Base-by-base conservation (phyloP, 1,140 invertebrate species). In the Zaprionus inermis region DNA sequence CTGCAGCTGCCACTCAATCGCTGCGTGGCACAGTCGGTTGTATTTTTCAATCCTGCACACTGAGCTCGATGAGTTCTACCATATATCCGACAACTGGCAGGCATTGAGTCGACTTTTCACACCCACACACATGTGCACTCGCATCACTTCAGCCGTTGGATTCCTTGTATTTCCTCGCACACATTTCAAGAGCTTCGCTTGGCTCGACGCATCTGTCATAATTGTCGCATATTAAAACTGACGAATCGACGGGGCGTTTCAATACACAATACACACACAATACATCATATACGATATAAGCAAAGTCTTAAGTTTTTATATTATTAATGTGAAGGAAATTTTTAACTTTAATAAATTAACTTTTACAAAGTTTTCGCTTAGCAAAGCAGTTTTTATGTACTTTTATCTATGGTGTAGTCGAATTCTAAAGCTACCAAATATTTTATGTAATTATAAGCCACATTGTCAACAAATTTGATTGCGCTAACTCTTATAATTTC, bases 61-160 rank as follows among this genome's bases (percentile, higher is more conserved):
- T 51, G 60, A 64, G 68, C 30, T 20, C 44, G 44, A 49, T 49
- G 44, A 49, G 46, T 34, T 61, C 49, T 38, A 20, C 32, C 34
- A 30, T 44, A 61, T 54, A 49, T 71, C 68, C 52, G 60, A 65
- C 60, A 71, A 65, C 68, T 46, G 60, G 41, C 54, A 51, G 36
- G 32, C 52, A 49, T 52, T 46, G 41, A 41, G 14, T 54, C 16
- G 32, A 59, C 41, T 22, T 5, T 34, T 38, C 24, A 6, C 49
- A 61, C 32, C 0, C 14, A 41, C n/a, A 30, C 41, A 16, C 28
- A 38, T 61, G 34, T 69, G 46, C 58, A 66, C 41, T 46, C 52
- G n/a, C 51, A 55, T 56, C 51, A n/a, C 24, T 57, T 56, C 36
- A 55, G 36, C 38, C 11, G 59, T 16, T 55, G 59, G 46, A 56